Conservation (phyloP, 2,888 invertebrate genomes). For the Drosophila eohydei region DNA sequence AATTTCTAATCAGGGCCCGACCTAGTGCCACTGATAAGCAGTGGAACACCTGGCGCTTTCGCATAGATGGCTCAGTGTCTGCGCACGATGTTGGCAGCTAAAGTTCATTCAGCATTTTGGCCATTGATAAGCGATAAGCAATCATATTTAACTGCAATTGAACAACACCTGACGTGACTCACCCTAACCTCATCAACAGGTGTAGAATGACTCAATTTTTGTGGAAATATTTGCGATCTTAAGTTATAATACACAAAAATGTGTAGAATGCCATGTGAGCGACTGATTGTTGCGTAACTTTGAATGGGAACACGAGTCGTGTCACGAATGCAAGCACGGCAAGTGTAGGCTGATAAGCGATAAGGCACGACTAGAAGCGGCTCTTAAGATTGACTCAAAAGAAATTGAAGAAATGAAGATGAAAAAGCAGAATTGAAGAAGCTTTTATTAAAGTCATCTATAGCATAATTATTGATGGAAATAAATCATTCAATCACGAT, state of each 20-base stretch:
- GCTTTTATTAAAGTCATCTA: not conserved
- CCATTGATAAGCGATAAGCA: conserved; percentile 44
- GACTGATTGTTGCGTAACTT: not conserved
- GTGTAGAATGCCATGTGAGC: not conserved
- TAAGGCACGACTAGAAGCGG: not conserved
- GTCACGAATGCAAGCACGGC: not conserved
- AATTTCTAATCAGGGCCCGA: conserved; percentile 12
- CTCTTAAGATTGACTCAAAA: not conserved
- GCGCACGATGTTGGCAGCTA: not conserved
- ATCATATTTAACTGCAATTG: not conserved
- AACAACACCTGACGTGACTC: conserved; percentile 43
- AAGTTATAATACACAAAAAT: not conserved
- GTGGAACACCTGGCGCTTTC: conserved; percentile 42
- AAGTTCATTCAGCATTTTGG: conserved; percentile 56
- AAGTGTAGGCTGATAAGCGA: not conserved
- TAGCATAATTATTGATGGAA: not conserved
- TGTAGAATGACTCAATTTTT: conserved; percentile 31
- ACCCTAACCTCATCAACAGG: conserved; percentile 35
- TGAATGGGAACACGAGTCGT: not conserved
- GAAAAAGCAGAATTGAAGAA: no score
- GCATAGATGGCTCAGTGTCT: conserved; percentile 10
- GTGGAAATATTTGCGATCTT: not conserved
- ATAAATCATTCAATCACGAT: not conserved
- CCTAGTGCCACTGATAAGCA: conserved; percentile 42
- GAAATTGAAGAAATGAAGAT: not conserved